Evolutionary conservation across 2,797 vertebrate species (phyloP).

Genomic region (Xenopus petersii): DNA sequence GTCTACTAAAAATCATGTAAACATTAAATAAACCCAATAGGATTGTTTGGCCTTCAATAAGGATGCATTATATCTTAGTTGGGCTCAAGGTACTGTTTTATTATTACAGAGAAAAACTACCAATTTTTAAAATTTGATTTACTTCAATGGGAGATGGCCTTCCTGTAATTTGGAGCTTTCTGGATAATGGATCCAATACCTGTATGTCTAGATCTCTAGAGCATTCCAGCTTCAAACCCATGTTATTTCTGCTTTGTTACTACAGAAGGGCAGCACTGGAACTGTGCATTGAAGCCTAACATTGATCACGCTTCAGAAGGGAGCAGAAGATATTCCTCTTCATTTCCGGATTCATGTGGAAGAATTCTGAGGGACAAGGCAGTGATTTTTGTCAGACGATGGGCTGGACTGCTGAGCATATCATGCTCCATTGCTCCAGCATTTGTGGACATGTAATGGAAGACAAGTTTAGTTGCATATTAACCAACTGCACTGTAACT

Average conservation of each 20-base stretch:
- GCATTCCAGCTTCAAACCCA: background rate
- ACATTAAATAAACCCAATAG: too few species aligned
- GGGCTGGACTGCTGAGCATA: constrained; percentile 1
- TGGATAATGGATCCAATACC: too few species aligned
- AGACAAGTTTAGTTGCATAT: constrained; percentile 3
- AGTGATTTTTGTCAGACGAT: constrained; percentile 13
- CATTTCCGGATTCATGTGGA: constrained; percentile 19
- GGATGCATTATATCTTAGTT: too few species aligned
- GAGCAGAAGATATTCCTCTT: constrained; percentile 23
- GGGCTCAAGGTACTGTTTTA: too few species aligned
- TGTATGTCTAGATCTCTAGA: too few species aligned
- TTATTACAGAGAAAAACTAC: too few species aligned
- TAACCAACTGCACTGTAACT: constrained; percentile 21
- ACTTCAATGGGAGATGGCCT: too few species aligned
- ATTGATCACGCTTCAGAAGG: constrained; percentile 13
- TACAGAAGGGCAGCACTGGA: constrained; percentile 48
- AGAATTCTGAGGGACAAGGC: constrained; percentile 16
- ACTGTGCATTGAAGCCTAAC: constrained; percentile 55
- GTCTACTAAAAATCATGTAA: too few species aligned
- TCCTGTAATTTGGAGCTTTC: too few species aligned
- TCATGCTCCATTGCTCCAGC: background rate
- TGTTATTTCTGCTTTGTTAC: background rate
- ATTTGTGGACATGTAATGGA: constrained; percentile 10
- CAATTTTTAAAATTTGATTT: too few species aligned
- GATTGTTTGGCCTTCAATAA: too few species aligned